A percentile compares a stretch with the other conserved stretches of the same genome.
phyloP scores from a whole-genome alignment of 2,113 vertebrate genomes.

The Catharus fuscescens region DNA sequence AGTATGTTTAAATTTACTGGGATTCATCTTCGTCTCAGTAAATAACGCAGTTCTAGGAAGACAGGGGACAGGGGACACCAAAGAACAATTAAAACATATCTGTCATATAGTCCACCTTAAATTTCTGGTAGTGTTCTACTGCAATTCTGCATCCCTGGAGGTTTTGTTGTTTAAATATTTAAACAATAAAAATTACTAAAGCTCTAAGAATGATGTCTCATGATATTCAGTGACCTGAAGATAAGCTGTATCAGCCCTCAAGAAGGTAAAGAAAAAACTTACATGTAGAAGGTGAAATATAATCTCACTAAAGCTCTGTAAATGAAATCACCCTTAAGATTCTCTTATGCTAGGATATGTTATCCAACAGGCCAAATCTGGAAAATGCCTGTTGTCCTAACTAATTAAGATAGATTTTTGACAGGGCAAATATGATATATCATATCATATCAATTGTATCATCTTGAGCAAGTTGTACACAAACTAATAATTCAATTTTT shows the following conservation, averaged over 20 bases:
- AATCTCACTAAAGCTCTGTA: slow-evolving; percentile 68
- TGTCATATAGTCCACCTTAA: slow-evolving; percentile 38
- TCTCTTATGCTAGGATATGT: slow-evolving; percentile 47
- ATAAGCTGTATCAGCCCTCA: slow-evolving; percentile 49
- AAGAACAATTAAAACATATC: neutral
- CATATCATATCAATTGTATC: neutral
- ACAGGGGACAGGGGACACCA: neutral
- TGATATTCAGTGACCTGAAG: slow-evolving; percentile 63
- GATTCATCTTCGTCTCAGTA: neutral
- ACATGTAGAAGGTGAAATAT: slow-evolving; percentile 31
- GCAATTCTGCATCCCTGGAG: slow-evolving; percentile 4
- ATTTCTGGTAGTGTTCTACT: neutral
- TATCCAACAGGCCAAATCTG: slow-evolving; percentile 71
- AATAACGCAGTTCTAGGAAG: neutral
- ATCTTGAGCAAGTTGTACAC: slow-evolving; percentile 62
- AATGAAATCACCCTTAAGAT: slow-evolving; percentile 67
- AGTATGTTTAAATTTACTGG: neutral
- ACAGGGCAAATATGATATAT: slow-evolving; percentile 56
- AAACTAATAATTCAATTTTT: slow-evolving; percentile 73
- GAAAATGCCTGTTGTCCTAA: slow-evolving; percentile 69
- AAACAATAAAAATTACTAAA: slow-evolving; percentile 66
- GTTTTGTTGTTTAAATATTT: slow-evolving; percentile 62
- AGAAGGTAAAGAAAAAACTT: slow-evolving; percentile 59
- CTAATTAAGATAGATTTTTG: slow-evolving; percentile 79
- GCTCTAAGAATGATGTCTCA: slow-evolving; percentile 55